Conservation (phyloP, 2,797 vertebrate species). For the Babyrousa celebensis region DNA sequence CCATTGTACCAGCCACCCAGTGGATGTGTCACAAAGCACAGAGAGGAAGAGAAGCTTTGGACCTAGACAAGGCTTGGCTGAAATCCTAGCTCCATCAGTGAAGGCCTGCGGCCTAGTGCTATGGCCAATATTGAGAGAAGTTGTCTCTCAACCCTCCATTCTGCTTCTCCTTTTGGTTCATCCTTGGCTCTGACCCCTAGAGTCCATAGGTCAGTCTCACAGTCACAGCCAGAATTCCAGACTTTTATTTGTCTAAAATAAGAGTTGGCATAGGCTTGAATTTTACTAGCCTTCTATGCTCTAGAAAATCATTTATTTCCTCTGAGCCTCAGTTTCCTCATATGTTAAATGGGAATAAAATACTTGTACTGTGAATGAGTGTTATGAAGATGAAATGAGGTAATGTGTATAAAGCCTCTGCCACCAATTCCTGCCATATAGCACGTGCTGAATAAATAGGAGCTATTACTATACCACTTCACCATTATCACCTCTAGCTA, state of each 20-base stretch:
- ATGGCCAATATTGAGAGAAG: background rate
- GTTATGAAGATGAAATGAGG: conserved; percentile 38
- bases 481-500: background rate
- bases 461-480: conserved; percentile 3
- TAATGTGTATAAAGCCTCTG: background rate
- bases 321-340: background rate
- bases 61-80: background rate
- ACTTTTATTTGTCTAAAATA: conserved; percentile 1
- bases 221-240: background rate
- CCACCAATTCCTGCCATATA: background rate
- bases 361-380: background rate
- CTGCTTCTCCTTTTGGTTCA: background rate
- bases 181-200: background rate
- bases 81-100: background rate
- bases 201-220: background rate
- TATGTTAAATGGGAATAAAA: conserved; percentile 24
- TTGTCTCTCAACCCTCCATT: background rate
- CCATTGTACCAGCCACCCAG: background rate
- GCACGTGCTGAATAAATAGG: background rate
- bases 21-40: background rate
- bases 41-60: background rate
- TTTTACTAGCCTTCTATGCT: background rate
- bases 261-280: background rate
- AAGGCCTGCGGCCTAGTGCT: background rate
- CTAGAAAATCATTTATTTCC: conserved; percentile 38